Base-by-base conservation (phyloP, 2,113 vertebrate genomes). In the Pogona vitticeps region DNA sequence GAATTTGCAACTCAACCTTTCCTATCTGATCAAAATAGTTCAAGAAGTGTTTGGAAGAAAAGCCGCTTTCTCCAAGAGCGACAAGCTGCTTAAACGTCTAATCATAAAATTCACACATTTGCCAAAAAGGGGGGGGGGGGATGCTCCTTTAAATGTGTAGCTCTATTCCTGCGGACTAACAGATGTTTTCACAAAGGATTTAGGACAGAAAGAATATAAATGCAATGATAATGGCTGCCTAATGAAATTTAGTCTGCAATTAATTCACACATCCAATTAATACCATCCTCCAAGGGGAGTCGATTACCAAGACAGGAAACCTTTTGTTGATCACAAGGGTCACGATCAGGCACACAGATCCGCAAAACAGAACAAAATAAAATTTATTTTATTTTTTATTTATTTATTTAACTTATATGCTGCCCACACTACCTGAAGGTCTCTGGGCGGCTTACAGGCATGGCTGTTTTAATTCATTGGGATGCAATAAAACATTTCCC, bases 251-350 rank as follows among this genome's bases (percentile, higher is more conserved):
- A 83, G 86, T 68, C 91, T 89, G 87, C 93, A 91, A 92, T 91
- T 94, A 93, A 95, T 93, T 94, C 92, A 91, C 75, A 89, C 80
- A 93, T 84, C 85, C 84, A 90, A 94, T 94, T 93, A 95, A 92
- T 83, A 77, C 31, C 1, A 28, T n/a, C 82, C 73, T 83, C 88
- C 92, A 83, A 21, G 84, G 88, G 79, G 87, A 90, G 70, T 76
- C 70, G 7, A 83, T 46, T 85, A 92, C 28, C 72, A 83, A 85
- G 46, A 88, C 77, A 90, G 91, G 88, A 92, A 93, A 26, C 61
- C 68, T 92, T 94, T 75, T 0, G 0, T 65, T 91, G 93, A 84
- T 79, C 2, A 0, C 1, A 84, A 83, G 76, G 79, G 88, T 84
- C 93, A 93, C 84, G 13, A 14, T 38, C 58, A 92, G 80, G 82